A percentile compares a stretch with the other conserved stretches of the same genome.
These are phyloP conservation scores for Drosophila serrata DNA, from an alignment of 1,140 invertebrate genomes.

Conservation along the genomic window DNA sequence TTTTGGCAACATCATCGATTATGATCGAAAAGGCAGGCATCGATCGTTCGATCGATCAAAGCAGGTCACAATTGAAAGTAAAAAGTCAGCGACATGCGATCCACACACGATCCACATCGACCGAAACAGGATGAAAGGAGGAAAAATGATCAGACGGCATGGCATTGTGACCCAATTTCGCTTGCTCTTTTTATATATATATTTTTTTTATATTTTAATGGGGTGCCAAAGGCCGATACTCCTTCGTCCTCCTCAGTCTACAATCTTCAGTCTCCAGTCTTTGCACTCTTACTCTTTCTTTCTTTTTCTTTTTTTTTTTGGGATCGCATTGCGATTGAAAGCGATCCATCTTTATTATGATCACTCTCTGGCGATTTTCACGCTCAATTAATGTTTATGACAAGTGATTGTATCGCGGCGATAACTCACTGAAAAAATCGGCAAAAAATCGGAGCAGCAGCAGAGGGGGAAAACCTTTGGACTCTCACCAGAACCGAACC, in stretches of 20 bases:
- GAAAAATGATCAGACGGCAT: constrained; percentile 21
- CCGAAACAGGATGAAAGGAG: constrained; percentile 61
- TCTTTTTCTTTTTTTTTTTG: not conserved
- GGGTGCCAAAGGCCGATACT: constrained; percentile 77
- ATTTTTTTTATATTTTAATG: constrained; percentile 59
- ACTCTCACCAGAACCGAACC: constrained; percentile 41
- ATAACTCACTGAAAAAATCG: constrained; percentile 62
- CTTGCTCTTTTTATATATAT: constrained; percentile 48
- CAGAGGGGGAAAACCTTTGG: constrained; percentile 34
- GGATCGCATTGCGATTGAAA: constrained; percentile 54
- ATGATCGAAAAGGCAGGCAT: constrained; percentile 78
- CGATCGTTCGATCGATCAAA: constrained; percentile 61
- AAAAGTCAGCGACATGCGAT: constrained; percentile 59
- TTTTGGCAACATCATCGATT: constrained; percentile 76
- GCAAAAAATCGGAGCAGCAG: too few species aligned
- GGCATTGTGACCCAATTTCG: constrained; percentile 74
- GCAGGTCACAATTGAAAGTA: constrained; percentile 83
- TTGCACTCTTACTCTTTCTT: constrained; percentile 48
- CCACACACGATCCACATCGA: constrained; percentile 52
- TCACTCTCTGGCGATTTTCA: constrained; percentile 64
- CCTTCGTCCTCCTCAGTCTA: not conserved
- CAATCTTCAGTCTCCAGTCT: constrained; percentile 13
- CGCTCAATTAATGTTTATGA: constrained; percentile 81
- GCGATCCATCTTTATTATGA: constrained; percentile 80
- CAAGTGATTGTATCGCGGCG: constrained; percentile 78